These are phyloP conservation scores for Tauraco hartlaubi DNA, from an alignment of 2,797 vertebrate genomes.

Conservation along the genomic window DNA sequence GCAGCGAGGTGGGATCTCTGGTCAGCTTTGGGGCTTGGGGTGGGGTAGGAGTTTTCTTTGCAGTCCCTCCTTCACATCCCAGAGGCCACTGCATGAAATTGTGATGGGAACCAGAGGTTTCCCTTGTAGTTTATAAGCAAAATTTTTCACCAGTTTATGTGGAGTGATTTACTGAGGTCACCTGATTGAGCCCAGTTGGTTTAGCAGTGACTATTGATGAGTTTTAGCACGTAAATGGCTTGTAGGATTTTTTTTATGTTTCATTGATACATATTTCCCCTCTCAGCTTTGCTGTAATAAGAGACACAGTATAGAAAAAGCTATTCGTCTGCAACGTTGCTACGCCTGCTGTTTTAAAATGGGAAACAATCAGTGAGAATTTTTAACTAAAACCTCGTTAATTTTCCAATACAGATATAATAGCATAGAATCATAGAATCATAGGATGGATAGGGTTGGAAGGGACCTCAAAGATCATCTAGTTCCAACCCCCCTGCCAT, in stretches of 20 bases:
- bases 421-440: neutral
- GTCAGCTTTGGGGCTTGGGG: neutral
- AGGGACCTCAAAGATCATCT: too few species aligned
- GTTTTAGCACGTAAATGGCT: neutral
- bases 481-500: too few species aligned
- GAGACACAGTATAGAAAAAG: neutral
- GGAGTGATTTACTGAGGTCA: neutral
- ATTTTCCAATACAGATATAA: constrained; percentile 16
- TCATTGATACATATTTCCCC: neutral
- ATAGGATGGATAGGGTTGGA: too few species aligned
- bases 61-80: neutral
- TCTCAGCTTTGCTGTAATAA: neutral
- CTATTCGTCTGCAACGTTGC: neutral
- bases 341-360: neutral
- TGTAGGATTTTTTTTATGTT: neutral
- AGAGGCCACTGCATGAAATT: neutral
- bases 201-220: neutral
- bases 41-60: neutral
- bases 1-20: accelerated
- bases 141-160: neutral
- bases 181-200: neutral
- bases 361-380: neutral
- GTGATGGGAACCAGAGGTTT: neutral
- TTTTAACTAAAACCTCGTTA: neutral
- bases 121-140: neutral